Percentiles rank a stretch among this genome's conserved stretches.
Evolutionary conservation across 37 sponge, comb jelly and placozoan species (phyloP).

Genomic region (Dysidea cf. avara): DNA sequence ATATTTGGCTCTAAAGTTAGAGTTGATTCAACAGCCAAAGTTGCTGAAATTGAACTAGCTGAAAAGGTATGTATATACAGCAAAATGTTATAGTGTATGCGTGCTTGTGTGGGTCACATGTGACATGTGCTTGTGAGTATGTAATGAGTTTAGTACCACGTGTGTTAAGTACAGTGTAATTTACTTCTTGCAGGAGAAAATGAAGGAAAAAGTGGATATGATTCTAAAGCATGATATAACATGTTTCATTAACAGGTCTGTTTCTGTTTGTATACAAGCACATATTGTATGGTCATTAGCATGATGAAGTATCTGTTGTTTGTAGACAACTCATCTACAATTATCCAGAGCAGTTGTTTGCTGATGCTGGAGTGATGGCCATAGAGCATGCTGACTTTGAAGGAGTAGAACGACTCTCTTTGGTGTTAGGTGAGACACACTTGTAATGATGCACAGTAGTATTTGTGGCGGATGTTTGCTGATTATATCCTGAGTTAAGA

Average conservation of each 20-base stretch:
- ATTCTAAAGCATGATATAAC: constrained; percentile 95
- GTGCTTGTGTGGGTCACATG: constrained; percentile 13
- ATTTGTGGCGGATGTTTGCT: not conserved
- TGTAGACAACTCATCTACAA: constrained; percentile 98
- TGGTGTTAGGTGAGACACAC: constrained; percentile 66
- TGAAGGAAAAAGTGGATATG: constrained; percentile 95
- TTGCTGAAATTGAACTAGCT: constrained; percentile 91
- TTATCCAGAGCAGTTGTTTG: constrained; percentile 99
- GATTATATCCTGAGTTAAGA: not conserved
- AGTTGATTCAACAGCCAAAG: constrained; percentile 95
- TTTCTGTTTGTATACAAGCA: no score
- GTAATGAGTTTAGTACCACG: no score
- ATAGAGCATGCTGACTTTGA: constrained; percentile 99
- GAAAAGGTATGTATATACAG: constrained; percentile 83
- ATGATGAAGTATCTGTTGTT: no score
- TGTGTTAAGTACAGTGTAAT: no score
- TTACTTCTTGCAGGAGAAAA: constrained; percentile 88
- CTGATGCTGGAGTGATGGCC: constrained; percentile 97
- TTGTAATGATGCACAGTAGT: not conserved
- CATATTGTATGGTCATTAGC: no score
- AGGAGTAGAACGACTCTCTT: constrained; percentile 91
- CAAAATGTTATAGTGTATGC: no score
- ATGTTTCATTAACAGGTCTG: constrained; percentile 92
- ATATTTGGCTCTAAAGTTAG: constrained; percentile 87
- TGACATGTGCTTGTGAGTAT: constrained; percentile 2